A percentile compares a stretch with the other conserved stretches of the same genome.
Conservation (phyloP, 2,797 vertebrate species). For the Chromobotia macracanthus region DNA sequence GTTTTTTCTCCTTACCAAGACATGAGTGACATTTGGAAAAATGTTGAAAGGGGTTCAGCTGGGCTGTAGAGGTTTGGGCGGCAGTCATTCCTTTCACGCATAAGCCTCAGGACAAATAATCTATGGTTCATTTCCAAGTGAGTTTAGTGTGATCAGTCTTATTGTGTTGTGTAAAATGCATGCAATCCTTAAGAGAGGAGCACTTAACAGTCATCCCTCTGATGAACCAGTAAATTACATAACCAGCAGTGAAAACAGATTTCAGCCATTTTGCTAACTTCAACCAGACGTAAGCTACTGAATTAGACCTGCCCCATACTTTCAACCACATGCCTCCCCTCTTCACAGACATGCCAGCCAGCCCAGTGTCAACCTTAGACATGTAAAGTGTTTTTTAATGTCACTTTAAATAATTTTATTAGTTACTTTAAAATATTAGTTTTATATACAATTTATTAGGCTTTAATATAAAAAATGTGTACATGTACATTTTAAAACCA, state of each 20-base stretch:
- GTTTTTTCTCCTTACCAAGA: conserved; percentile 23
- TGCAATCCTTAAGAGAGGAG: conserved; percentile 43
- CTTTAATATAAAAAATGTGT: no score
- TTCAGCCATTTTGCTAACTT: not conserved
- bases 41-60: conserved; percentile 39
- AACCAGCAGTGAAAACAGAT: conserved; percentile 34
- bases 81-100: conserved; percentile 50
- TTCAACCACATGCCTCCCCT: not conserved
- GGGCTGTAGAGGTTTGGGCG: conserved; percentile 6
- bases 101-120: conserved; percentile 43
- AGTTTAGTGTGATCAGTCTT: conserved; percentile 54
- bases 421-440: no score
- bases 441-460: no score
- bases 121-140: conserved; percentile 49
- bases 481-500: not conserved
- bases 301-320: not conserved
- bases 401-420: not conserved
- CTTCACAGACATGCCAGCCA: not conserved
- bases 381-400: not conserved
- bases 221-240: conserved; percentile 57
- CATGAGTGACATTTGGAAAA: conserved; percentile 27
- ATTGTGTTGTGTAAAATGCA: conserved; percentile 46
- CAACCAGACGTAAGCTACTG: not conserved
- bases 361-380: no score
- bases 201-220: conserved; percentile 38